A percentile compares a stretch with the other conserved stretches of the same genome.
These are phyloP conservation scores for Phaethon lepturus DNA, from an alignment of 2,113 vertebrate species.

Conservation along the genomic window DNA sequence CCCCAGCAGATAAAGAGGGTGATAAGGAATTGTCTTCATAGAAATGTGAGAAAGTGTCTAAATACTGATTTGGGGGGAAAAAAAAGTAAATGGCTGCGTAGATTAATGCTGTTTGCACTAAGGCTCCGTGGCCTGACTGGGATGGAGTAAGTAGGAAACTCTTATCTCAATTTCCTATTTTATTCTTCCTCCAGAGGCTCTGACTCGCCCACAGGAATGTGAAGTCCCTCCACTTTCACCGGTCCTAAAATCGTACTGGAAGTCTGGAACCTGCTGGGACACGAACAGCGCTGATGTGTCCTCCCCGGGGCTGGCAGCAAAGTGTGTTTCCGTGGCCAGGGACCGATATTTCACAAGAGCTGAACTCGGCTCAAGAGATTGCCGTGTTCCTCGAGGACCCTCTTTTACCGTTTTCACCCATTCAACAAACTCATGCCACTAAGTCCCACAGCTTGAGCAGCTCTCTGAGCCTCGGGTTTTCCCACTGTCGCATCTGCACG, in stretches of 20 bases:
- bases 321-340: neutral
- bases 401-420: neutral
- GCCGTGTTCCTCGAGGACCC: rapidly evolving
- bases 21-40: neutral
- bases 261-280: neutral
- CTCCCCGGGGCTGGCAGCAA: neutral
- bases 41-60: neutral
- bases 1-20: neutral
- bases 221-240: neutral
- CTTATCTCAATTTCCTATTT: neutral
- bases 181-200: neutral
- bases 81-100: neutral
- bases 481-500: neutral
- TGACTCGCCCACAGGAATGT: neutral
- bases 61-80: neutral
- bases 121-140: neutral
- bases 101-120: neutral
- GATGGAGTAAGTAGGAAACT: neutral
- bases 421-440: neutral
- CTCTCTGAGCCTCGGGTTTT: neutral
- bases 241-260: neutral
- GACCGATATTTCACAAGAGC: neutral
- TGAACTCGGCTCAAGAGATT: neutral
- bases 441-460: neutral
- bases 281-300: rapidly evolving